Evolutionary conservation across 2,797 vertebrate genomes (phyloP).

Genomic region (Hoplostethus mediterraneus): DNA sequence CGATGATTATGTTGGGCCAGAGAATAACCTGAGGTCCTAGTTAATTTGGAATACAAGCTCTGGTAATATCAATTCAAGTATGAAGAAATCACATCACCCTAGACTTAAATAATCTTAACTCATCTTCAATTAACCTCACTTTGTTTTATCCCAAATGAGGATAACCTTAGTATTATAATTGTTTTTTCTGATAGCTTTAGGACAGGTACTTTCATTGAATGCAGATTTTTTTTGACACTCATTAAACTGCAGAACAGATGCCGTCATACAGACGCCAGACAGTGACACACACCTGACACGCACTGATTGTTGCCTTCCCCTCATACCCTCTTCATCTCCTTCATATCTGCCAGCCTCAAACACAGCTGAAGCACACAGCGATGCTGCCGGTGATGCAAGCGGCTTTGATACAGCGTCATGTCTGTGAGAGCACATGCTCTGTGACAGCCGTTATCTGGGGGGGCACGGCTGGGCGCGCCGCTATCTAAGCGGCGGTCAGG

Average conservation of each 20-base stretch:
- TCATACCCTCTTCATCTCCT: constrained; percentile 12
- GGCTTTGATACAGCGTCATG: constrained; percentile 34
- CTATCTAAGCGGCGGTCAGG: constrained; percentile 67
- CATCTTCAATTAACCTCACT: neutral
- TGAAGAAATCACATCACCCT: neutral
- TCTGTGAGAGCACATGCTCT: constrained; percentile 33
- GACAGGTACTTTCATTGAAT: neutral
- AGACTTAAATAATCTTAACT: too few relatives aligned
- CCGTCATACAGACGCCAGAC: too few relatives aligned
- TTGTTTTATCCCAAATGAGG: neutral
- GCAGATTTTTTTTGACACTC: neutral
- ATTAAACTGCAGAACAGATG: neutral
- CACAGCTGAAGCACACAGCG: constrained; percentile 35
- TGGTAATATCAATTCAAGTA: neutral
- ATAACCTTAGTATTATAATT: neutral
- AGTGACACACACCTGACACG: neutral
- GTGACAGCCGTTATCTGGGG: constrained; percentile 60
- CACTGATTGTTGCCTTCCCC: neutral
- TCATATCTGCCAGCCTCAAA: constrained; percentile 12
- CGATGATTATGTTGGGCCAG: constrained; percentile 10
- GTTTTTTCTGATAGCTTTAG: neutral
- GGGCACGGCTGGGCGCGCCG: constrained; percentile 38
- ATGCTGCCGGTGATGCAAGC: constrained; percentile 20
- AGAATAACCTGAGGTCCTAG: neutral
- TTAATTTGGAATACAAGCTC: neutral